Conservation (phyloP, 2,888 invertebrate species). For the Cryptocephalus moraei region DNA sequence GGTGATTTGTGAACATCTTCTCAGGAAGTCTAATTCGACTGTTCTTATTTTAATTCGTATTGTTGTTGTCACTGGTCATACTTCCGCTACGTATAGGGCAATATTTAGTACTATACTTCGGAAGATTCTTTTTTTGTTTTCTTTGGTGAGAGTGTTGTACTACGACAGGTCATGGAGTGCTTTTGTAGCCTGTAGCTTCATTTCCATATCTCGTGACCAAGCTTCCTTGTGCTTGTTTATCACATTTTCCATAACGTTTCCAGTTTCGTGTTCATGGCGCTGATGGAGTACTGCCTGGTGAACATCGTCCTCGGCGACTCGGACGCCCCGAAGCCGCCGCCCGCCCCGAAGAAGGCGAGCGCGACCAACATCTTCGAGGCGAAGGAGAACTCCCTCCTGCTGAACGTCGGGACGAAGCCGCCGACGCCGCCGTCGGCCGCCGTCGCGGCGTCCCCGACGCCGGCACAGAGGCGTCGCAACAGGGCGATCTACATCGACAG, state of each 20-base stretch:
- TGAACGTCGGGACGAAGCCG: constrained; percentile 25
- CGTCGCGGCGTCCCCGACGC: constrained; percentile 18
- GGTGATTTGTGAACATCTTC: too few relatives aligned
- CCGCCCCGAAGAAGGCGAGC: constrained; percentile 34
- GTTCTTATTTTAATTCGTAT: too few relatives aligned
- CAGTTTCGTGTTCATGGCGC: constrained; percentile 84
- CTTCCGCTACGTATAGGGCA: too few relatives aligned
- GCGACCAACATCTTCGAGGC: constrained; percentile 46
- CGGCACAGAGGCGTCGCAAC: constrained; percentile 50
- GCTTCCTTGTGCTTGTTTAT: too few relatives aligned
- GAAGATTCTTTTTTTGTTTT: too few relatives aligned
- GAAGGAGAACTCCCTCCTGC: constrained; percentile 38
- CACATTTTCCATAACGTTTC: constrained; percentile 1
- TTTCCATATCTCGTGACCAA: too few relatives aligned
- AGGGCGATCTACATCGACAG: constrained; percentile 62
- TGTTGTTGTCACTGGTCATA: too few relatives aligned
- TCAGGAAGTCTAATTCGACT: too few relatives aligned
- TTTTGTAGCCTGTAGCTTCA: too few relatives aligned
- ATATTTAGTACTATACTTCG: too few relatives aligned
- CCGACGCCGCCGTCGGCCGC: constrained; percentile 29
- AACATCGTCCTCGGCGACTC: constrained; percentile 74
- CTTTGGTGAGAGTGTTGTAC: too few relatives aligned
- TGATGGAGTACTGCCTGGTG: constrained; percentile 88
- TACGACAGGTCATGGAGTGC: too few relatives aligned
- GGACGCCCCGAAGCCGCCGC: constrained; percentile 48